Base-by-base conservation (phyloP, 2,113 vertebrate species). In the Glareola pratincola region DNA sequence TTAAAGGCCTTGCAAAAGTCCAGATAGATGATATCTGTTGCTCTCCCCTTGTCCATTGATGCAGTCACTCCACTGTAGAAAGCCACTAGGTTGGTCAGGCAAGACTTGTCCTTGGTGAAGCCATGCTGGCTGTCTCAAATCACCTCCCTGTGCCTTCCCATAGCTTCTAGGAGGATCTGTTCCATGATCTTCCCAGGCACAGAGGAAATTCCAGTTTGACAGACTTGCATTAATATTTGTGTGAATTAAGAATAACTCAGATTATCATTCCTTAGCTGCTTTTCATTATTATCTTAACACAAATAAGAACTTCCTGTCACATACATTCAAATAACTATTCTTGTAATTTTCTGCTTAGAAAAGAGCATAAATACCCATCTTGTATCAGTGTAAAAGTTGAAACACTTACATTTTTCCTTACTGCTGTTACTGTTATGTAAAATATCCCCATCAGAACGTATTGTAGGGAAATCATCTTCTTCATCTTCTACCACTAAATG, bases 401-500 rank as follows among this genome's bases (percentile, higher is more conserved):
- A 39, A 32, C 32, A 98, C 99, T 99, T 97, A 99, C 99, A 11
- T 96, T 99, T 99, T 95, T 99, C 99, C 97, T 98, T 99, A 98
- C 97, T 99, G 97, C 98, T 98, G 85, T 99, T 99, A 96, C 98
- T 99, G 97, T 98, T 99, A 96, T 99, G 99, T 72, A 99, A 96
- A 97, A 99, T 99, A 36, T 99, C 99, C 10, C 99, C 98, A 77
- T 99, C 99, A 14, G 98, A 95, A 41, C 99, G 99, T 68, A 98
- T 96, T 69, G 98, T 98, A 81, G 99, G 98, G 74, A 99, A 99
- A 92, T 99, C 99, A 60, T 99, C 99, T 97, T 99, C 99, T 94
- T 99, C 99, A 51, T 99, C 99, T 98, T 99, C 99, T 93, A 99
- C 98, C 54, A 99, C 99, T 99, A 96, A 85, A 98, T 97, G 82